Conservation (phyloP, 2,797 vertebrate genomes). For the Pogoniulus pusillus region DNA sequence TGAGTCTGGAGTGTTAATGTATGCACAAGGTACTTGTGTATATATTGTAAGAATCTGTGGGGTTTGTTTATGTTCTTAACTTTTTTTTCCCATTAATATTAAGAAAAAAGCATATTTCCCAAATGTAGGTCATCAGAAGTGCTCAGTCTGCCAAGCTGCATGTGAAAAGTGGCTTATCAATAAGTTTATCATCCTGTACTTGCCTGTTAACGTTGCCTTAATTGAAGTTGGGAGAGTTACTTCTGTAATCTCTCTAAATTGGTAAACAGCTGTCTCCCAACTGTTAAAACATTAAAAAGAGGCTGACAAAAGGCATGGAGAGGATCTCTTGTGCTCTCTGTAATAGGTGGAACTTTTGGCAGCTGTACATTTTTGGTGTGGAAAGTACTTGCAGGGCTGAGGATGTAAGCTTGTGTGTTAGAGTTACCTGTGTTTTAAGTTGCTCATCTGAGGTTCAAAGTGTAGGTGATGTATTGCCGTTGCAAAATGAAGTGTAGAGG, state of each 20-base stretch:
- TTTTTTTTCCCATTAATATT: background rate
- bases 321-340: background rate
- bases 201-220: background rate
- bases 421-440: background rate
- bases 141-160: background rate
- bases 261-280: background rate
- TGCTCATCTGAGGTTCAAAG: background rate
- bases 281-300: background rate
- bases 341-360: background rate
- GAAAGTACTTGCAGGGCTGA: background rate
- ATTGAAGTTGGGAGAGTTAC: slow-evolving; percentile 1
- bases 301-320: background rate
- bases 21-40: accelerated
- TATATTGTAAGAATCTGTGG: background rate
- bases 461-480: background rate
- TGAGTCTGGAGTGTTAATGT: background rate
- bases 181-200: slow-evolving; percentile 9
- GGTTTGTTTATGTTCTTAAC: background rate
- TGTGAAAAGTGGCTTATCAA: slow-evolving; percentile 19
- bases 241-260: background rate
- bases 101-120: background rate
- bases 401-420: background rate
- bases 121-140: background rate
- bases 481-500: background rate
- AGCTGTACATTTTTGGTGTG: background rate